phyloP scores from a whole-genome alignment of 2,888 invertebrate species.

The Epistrophe eligans region DNA sequence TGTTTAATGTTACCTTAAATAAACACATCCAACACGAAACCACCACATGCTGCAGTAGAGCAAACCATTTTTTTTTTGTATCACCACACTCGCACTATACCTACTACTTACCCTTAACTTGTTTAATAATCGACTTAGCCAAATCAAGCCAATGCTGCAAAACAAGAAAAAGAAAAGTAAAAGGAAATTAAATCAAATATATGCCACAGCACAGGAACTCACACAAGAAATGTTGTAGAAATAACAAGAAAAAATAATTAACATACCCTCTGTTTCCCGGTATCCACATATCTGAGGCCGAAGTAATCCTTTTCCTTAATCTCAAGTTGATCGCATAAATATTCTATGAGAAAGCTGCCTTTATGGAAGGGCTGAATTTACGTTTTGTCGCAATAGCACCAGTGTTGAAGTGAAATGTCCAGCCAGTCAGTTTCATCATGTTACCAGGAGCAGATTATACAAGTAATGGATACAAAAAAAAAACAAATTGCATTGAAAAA shows the following conservation, averaged over 20 bases:
- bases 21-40: conserved; percentile 52
- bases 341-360: conserved; percentile 94
- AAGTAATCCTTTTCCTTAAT: conserved; percentile 97
- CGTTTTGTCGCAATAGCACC: conserved; percentile 51
- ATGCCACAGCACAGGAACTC: conserved; percentile 58
- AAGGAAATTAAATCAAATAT: conserved; percentile 33
- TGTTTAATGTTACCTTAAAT: conserved; percentile 38
- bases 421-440: conserved; percentile 16
- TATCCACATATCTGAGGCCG: conserved; percentile 96
- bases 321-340: conserved; percentile 95
- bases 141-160: conserved; percentile 97
- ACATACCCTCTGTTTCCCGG: conserved; percentile 93
- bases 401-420: conserved; percentile 1
- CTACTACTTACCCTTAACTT: conserved; percentile 93
- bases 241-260: not conserved
- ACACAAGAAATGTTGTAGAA: not conserved
- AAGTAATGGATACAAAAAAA: conserved; percentile 13
- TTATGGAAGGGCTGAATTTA: conserved; percentile 91
- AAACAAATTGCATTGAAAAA: conserved; percentile 51
- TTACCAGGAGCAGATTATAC: not conserved
- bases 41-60: conserved; percentile 35
- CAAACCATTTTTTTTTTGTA: conserved; percentile 14
- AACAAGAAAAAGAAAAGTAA: conserved; percentile 33
- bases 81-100: not conserved
- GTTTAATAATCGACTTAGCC: conserved; percentile 94